Percentiles rank a stretch among this genome's conserved stretches.
phyloP scores from a whole-genome alignment of 2,888 invertebrate genomes.

The Pammene fasciana region DNA sequence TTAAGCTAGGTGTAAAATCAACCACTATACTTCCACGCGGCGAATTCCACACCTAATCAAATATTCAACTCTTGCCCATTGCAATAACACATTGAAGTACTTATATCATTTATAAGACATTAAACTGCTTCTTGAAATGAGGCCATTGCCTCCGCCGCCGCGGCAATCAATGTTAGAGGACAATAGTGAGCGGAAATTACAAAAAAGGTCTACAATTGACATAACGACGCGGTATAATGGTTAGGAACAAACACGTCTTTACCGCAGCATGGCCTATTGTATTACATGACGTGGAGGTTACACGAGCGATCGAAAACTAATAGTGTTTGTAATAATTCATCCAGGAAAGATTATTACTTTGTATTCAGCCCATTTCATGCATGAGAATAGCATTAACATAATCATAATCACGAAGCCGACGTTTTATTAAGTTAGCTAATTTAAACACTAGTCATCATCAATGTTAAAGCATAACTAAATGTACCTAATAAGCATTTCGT shows the following conservation, averaged over 20 bases:
- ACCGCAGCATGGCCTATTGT: slow-evolving; percentile 41
- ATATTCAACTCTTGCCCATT: slow-evolving; percentile 58
- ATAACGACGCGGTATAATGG: slow-evolving; percentile 46
- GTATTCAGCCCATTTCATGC: slow-evolving; percentile 49
- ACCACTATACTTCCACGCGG: slow-evolving; percentile 50
- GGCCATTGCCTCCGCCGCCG: slow-evolving; percentile 59
- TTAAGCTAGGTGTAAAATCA: slow-evolving; percentile 49
- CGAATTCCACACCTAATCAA: slow-evolving; percentile 59
- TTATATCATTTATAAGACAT: slow-evolving; percentile 35
- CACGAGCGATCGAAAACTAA: slow-evolving; percentile 47
- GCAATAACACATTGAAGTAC: slow-evolving; percentile 37
- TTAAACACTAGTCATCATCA: slow-evolving; percentile 48
- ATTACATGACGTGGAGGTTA: slow-evolving; percentile 48
- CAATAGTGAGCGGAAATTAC: slow-evolving; percentile 58
- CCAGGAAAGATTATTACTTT: slow-evolving; percentile 50
- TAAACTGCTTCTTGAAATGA: slow-evolving; percentile 48
- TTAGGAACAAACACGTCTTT: slow-evolving; percentile 40
- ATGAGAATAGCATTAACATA: slow-evolving; percentile 46
- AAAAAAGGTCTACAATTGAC: slow-evolving; percentile 53
- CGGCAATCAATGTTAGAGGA: slow-evolving; percentile 54
- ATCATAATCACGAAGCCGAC: slow-evolving; percentile 47
- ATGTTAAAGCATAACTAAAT: slow-evolving; percentile 44
- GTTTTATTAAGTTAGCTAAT: slow-evolving; percentile 51
- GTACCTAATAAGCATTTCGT: slow-evolving; percentile 24
- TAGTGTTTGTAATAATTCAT: slow-evolving; percentile 34